Conservation (phyloP, 1,140 invertebrate species). For the Nilaparvata lugens region DNA sequence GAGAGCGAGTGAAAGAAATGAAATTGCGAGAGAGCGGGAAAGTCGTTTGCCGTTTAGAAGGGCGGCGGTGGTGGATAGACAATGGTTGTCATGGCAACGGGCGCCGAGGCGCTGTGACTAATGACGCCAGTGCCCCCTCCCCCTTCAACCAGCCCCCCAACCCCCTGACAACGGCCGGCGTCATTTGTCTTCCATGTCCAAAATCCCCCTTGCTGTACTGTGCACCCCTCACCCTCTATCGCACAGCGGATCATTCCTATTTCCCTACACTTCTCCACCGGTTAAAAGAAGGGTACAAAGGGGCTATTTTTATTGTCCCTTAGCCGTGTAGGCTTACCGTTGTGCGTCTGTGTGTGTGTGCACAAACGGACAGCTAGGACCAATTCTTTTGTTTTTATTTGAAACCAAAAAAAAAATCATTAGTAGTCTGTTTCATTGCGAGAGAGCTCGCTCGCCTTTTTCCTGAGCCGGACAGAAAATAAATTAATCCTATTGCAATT, state of each 20-base stretch:
- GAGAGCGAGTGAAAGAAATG: too few relatives aligned
- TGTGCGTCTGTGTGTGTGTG: too few relatives aligned
- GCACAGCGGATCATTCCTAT: background rate
- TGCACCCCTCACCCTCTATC: too few relatives aligned
- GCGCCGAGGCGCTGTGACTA: conserved; percentile 2
- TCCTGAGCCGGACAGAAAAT: conserved; percentile 3
- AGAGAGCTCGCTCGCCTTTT: background rate
- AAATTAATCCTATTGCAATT: conserved; percentile 5
- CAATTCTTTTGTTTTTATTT: conserved; percentile 3
- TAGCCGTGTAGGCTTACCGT: background rate
- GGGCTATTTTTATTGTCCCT: conserved; percentile 6
- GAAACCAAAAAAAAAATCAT: conserved; percentile 2
- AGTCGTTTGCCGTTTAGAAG: background rate
- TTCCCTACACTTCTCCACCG: background rate
- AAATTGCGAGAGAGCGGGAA: too few relatives aligned
- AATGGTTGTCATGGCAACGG: conserved; percentile 1
- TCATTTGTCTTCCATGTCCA: conserved; percentile 5
- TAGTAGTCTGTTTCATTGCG: conserved; percentile 5
- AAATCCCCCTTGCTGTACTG: background rate
- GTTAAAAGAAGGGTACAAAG: background rate
- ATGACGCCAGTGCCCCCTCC: conserved; percentile 3
- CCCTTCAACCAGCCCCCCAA: background rate
- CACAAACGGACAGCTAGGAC: background rate
- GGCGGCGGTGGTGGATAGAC: background rate
- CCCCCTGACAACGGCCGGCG: background rate